Base-by-base conservation (phyloP, 2,888 invertebrate species). In the Malthinus seriepunctatus region DNA sequence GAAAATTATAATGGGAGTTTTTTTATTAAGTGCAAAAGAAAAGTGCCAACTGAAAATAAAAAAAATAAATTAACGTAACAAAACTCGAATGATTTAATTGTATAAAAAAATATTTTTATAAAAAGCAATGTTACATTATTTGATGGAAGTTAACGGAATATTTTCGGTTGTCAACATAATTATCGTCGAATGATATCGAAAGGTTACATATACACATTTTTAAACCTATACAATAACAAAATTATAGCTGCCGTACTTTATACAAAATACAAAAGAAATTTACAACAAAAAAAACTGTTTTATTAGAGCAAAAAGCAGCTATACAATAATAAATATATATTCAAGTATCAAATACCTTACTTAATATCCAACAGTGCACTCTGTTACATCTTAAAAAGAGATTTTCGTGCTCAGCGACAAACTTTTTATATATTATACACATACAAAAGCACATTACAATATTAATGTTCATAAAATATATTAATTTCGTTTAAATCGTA, bases 301-400 rank as follows among this genome's bases (percentile, higher is more conserved):
- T 54, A 52, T 52, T 56, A 45, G 39, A 39, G 49, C 39, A 56
- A 15, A 48, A 73, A 73, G 73, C 72, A 71, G 71, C 67, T 67
- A 69, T 66, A 67, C 68, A 66, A 68, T 71, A 65, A 69, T 69
- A 71, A 72, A 71, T 71, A 72, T 71, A 72, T 72, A 71, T 69
- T 65, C 65, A 71, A 48, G 56, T 61, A 61, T 61, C 52, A 61
- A 72, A 69, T 69, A 72, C 67, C 72, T 73, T 73, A 73, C 67
- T 68, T 72, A 74, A 73, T 73, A 74, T 71, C 73, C 74, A 76
- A 74, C 73, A 74, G 76, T 76, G 74, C 75, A 74, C 64, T 64
- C 57, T 61, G 62, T 63, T 63, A 37, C 67, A 57, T 64, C 65
- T 65, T 67, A 67, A 59, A 59, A 58, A 63, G 62, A 67, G 63